Evolutionary conservation across 2,113 vertebrate genomes (phyloP), one percentile per base, ranked within the genome.

Genomic region (Ochotona princeps): DNA sequence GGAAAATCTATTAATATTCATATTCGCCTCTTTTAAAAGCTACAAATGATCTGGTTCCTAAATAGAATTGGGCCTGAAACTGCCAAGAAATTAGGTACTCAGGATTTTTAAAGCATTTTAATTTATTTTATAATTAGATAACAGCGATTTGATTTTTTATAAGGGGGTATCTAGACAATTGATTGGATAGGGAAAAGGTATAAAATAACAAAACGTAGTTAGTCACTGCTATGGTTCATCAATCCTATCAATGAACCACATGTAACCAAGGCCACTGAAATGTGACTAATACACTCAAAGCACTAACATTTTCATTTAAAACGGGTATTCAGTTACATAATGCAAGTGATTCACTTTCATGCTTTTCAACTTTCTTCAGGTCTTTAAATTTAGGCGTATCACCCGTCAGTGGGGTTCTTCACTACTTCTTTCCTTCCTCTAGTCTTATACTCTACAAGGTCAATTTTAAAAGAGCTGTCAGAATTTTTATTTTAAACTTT

Each of bases 91-190:
- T 44, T 54, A 70, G 30, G 13, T 65, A 54, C 2, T 8, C 32
- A 75, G 38, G 74, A 35, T 18, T 26, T 60, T 21, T 70, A 57
- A 74, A 87, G 63, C 25, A 76, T 81, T 67, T 91, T 66, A 23
- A 54, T 73, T 95, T 89, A 82, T 78, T 89, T 94, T 51, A 44
- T 67, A 61, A 76, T 79, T 90, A 80, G 18, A 89, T 5, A 69
- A 57, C 54, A 84, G 26, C 35, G 3, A 81, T 73, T 76, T 75
- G 54, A 51, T 80, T 80, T 76, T 74, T 76, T 65, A n/a, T 92
- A 88, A 57, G 54, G 83, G 83, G 61, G 20, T 78, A 8, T 15
- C 47, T 67, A 54, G 61, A 49, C 30, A 78, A 57, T 60, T 61
- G 35, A 47, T 23, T 75, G 65, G 63, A 57, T 63, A n/a, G 51